Evolutionary conservation across 2,797 vertebrate species (phyloP).

Genomic region (Propithecus deckenii): DNA sequence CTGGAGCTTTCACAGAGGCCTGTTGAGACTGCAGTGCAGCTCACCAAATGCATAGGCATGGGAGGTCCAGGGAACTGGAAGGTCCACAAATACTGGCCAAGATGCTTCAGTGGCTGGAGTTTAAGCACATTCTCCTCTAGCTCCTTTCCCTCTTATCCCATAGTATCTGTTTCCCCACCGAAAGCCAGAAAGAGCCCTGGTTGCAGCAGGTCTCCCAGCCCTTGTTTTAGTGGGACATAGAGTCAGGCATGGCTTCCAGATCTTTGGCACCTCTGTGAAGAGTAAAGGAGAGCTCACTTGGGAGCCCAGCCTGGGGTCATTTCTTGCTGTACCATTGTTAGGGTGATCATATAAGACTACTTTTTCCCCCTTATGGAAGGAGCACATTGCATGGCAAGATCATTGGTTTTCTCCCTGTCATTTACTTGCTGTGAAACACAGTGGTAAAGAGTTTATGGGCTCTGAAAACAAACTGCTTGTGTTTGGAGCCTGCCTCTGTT

Average conservation of each 20-base stretch:
- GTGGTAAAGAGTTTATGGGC: neutral
- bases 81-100: neutral
- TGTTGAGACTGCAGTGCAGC: neutral
- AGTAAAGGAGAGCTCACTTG: neutral
- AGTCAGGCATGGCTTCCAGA: neutral
- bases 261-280: neutral
- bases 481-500: constrained; percentile 16
- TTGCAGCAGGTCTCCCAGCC: neutral
- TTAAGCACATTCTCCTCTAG: neutral
- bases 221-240: neutral
- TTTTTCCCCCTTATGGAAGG: neutral
- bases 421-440: neutral
- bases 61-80: neutral
- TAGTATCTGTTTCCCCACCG: neutral
- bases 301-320: neutral
- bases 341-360: neutral
- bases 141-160: neutral
- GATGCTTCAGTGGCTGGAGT: neutral
- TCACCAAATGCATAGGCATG: neutral
- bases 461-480: constrained; percentile 33
- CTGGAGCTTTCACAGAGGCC: neutral
- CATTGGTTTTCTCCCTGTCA: neutral
- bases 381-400: neutral
- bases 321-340: neutral
- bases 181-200: neutral